phyloP scores from a whole-genome alignment of 2,888 invertebrate genomes.

The Alcis repandata region DNA sequence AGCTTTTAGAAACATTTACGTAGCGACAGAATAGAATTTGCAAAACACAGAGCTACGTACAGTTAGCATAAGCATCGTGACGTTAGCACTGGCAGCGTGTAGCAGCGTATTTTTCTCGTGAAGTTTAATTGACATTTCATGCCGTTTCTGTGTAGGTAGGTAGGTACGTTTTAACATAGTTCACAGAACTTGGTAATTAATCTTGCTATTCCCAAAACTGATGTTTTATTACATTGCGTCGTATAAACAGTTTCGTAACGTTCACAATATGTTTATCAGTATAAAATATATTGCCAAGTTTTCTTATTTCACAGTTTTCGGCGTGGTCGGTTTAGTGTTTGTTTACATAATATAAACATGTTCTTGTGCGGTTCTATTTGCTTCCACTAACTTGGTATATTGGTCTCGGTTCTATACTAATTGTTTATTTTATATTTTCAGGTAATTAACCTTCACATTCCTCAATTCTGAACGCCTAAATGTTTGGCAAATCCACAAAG shows the following conservation, averaged over 20 bases:
- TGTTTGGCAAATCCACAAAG: constrained; percentile 78
- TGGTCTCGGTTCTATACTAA: constrained; percentile 53
- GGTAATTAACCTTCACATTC: constrained; percentile 85
- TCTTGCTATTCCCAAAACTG: constrained; percentile 29
- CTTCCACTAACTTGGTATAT: constrained; percentile 31
- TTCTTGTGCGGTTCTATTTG: constrained; percentile 46
- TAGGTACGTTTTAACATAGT: constrained; percentile 10
- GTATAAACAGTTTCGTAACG: constrained; percentile 36
- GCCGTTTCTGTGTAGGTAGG: not conserved
- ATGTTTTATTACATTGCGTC: constrained; percentile 33
- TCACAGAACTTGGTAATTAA: constrained; percentile 25
- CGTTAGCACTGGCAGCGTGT: too few relatives aligned
- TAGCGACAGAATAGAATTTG: constrained; percentile 6
- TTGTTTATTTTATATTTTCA: constrained; percentile 80
- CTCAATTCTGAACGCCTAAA: constrained; percentile 74
- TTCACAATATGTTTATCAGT: constrained; percentile 36
- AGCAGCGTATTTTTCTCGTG: constrained; percentile 1
- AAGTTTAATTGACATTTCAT: constrained; percentile 13
- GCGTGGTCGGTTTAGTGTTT: constrained; percentile 47
- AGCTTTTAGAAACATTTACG: constrained; percentile 8
- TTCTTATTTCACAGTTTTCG: constrained; percentile 42
- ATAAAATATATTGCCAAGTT: constrained; percentile 43
- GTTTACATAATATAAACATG: constrained; percentile 51
- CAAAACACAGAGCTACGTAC: too few relatives aligned
- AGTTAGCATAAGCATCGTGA: too few relatives aligned